Percentiles rank a stretch among this genome's conserved stretches.
Evolutionary conservation across 2,113 vertebrate species (phyloP).

Genomic region (Podilymbus podiceps): DNA sequence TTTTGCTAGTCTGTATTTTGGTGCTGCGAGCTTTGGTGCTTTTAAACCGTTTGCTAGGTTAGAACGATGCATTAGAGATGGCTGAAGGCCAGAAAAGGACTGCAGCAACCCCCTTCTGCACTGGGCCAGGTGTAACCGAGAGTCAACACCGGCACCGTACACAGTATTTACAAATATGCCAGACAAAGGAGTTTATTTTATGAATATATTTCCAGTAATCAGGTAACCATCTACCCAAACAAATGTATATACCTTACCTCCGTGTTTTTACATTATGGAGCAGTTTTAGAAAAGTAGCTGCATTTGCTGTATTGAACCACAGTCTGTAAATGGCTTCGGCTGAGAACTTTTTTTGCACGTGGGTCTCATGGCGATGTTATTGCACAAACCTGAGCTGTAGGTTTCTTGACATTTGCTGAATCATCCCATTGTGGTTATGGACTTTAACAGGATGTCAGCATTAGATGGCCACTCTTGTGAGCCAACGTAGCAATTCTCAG

Average conservation of each 20-base stretch:
- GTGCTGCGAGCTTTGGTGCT: not conserved
- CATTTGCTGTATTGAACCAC: not conserved
- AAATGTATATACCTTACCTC: not conserved
- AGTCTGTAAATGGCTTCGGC: not conserved
- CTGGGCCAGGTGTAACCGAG: not conserved
- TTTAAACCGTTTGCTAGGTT: not conserved
- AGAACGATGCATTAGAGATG: not conserved
- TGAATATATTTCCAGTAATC: not conserved
- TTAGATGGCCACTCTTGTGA: not conserved
- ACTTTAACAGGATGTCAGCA: not conserved
- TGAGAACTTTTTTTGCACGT: not conserved
- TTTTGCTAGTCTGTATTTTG: not conserved
- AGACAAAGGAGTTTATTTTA: not conserved
- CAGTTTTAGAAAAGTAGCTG: not conserved
- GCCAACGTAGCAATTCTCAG: not conserved
- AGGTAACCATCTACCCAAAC: not conserved
- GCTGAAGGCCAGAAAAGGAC: not conserved
- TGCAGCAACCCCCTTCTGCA: not conserved
- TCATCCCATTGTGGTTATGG: not conserved
- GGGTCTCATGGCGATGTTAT: not conserved
- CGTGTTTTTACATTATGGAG: fast-evolving
- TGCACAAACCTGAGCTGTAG: not conserved
- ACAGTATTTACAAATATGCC: fast-evolving
- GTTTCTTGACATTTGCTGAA: not conserved
- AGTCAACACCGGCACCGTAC: not conserved